phyloP scores from a whole-genome alignment of 37 sponge, comb jelly and placozoan species.

The Crambe crambe region DNA sequence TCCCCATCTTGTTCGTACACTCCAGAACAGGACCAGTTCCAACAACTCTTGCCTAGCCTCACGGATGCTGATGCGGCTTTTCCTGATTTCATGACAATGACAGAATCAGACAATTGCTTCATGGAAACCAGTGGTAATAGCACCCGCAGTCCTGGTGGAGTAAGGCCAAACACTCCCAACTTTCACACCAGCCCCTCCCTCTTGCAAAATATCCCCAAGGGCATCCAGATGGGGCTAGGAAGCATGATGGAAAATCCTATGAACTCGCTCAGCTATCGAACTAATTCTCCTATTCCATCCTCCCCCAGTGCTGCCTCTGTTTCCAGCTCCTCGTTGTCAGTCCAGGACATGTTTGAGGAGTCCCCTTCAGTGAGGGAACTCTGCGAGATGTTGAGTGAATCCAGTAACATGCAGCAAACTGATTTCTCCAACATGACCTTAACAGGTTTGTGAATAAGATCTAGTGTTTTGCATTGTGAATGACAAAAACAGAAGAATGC shows the following conservation, averaged over 20 bases:
- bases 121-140: neutral
- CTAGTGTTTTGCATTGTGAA: neutral
- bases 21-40: neutral
- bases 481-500: neutral
- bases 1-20: neutral
- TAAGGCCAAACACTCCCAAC: neutral
- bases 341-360: conserved; percentile 41
- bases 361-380: conserved; percentile 56
- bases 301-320: conserved; percentile 46
- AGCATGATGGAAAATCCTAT: neutral
- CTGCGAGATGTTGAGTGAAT: conserved; percentile 68
- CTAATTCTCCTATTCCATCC: conserved; percentile 36
- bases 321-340: conserved; percentile 37
- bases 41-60: conserved; percentile 10
- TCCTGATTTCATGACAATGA: neutral
- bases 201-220: conserved; percentile 32
- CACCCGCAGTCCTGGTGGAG: neutral
- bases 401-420: conserved; percentile 35
- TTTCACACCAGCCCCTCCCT: neutral
- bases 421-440: conserved; percentile 61
- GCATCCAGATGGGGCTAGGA: conserved; percentile 9
- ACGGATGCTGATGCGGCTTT: neutral
- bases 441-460: conserved; percentile 37
- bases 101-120: neutral
- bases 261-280: conserved; percentile 1